phyloP scores from a whole-genome alignment of 37 sponge, comb jelly and placozoan species.

The Halisarca cf. caerulea region DNA sequence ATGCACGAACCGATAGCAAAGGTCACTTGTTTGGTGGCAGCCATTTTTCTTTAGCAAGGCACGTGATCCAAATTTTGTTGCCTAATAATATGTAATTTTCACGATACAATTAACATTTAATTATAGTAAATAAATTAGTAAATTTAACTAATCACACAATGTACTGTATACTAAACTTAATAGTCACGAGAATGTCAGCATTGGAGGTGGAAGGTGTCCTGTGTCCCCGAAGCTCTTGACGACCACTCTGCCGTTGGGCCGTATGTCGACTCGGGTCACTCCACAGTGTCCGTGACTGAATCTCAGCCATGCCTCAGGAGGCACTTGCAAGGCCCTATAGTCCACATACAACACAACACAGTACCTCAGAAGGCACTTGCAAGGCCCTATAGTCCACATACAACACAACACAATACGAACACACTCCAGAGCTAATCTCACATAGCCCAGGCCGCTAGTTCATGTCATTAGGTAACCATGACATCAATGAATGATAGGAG shows the following conservation, averaged over 20 bases:
- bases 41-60: too few relatives aligned
- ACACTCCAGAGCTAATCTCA: background rate
- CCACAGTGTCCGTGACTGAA: slow-evolving; percentile 88
- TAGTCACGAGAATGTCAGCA: slow-evolving; percentile 70
- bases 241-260: slow-evolving; percentile 86
- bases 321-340: slow-evolving; percentile 89
- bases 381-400: slow-evolving; percentile 70
- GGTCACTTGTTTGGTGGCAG: too few relatives aligned
- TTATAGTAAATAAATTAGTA: too few relatives aligned
- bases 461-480: too few relatives aligned
- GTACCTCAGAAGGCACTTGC: slow-evolving; percentile 93
- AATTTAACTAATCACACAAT: too few relatives aligned
- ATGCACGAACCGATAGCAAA: too few relatives aligned
- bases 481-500: too few relatives aligned
- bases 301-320: slow-evolving; percentile 96
- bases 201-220: slow-evolving; percentile 85
- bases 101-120: too few relatives aligned
- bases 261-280: slow-evolving; percentile 74
- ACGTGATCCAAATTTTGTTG: too few relatives aligned
- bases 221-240: slow-evolving; percentile 74
- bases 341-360: background rate
- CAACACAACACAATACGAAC: slow-evolving; percentile 46
- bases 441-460: too few relatives aligned
- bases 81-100: too few relatives aligned
- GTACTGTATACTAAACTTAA: too few relatives aligned